A percentile compares a stretch with the other conserved stretches of the same genome.
Conservation (phyloP, 2,888 invertebrate species). For the Cerastis leucographa region DNA sequence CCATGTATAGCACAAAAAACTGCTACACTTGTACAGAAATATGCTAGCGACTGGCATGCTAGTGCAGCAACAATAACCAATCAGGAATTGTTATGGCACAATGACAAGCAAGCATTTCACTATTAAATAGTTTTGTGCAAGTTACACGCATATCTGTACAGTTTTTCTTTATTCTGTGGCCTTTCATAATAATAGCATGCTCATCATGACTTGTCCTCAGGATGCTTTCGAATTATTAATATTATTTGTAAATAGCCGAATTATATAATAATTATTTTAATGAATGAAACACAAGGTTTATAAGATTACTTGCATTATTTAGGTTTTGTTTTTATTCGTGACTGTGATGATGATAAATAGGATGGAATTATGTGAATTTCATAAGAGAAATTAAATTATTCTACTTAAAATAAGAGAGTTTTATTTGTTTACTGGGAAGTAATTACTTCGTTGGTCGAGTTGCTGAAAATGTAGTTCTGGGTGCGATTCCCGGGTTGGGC, state of each 20-base stretch:
- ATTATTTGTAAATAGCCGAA: conserved; percentile 64
- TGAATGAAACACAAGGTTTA: conserved; percentile 43
- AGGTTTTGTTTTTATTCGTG: conserved; percentile 68
- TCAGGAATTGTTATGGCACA: neutral
- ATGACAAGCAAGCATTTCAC: neutral
- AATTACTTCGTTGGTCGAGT: neutral
- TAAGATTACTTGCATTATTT: conserved; percentile 48
- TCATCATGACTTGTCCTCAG: conserved; percentile 26
- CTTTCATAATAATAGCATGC: neutral
- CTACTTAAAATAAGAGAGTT: too few species aligned
- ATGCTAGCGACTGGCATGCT: neutral
- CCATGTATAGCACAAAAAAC: neutral
- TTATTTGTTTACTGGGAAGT: neutral
- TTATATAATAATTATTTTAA: conserved; percentile 40
- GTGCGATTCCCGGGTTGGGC: neutral
- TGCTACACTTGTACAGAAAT: neutral
- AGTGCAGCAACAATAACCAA: neutral
- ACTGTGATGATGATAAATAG: conserved; percentile 78
- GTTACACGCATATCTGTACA: neutral
- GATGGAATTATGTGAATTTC: conserved; percentile 60
- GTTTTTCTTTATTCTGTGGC: neutral
- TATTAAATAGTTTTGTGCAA: neutral
- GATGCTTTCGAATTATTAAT: conserved; percentile 46
- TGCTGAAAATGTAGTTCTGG: neutral
- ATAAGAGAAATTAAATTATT: conserved; percentile 73